Evolutionary conservation across 2,888 invertebrate species (phyloP), one percentile per base, ranked within the genome.

Genomic region (Eupithecia exiguata): DNA sequence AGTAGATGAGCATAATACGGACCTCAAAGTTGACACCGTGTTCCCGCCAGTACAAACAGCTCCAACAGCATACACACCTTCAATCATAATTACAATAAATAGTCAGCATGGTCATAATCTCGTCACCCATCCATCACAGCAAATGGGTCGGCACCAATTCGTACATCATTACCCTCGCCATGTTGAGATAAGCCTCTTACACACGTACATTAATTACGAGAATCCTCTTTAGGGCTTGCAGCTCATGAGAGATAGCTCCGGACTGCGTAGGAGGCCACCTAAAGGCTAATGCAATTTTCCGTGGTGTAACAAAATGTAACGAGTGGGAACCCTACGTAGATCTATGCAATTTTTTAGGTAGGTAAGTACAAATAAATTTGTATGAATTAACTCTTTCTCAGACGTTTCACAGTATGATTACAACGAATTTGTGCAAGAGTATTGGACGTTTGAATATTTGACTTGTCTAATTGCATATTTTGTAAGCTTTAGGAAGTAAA

Each of bases 151-250:
- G 76, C 71, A 71, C 74, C 76, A 71, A 73, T 76, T 76, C 76
- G 76, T 76, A 76, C 73, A 73, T 76, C 76, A 76, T 76, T 76
- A 76, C 73, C 71, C 73, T 43, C 73, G 73, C 73, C 63, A 73
- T 76, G 76, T 76, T 76, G 76, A 78, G 79, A 77, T 80, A 79
- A 77, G 70, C 70, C 73, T 77, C 75, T 74, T 74, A 78, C 79
- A 75, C 75, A 75, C 71, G 72, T 68, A 76, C 80, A 79, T 80
- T 79, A 78, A 80, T 78, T 80, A 79, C 74, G 74, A 38, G 77
- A 75, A 80, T 80, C 80, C 79, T 74, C 77, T 74, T 74, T 75
- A 75, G 65, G 72, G 71, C 69, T 66, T 69, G 68, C 76, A 76
- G 76, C 62, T 76, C 66, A 66, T 16, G 36, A 38, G 66, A 40